A percentile compares a stretch with the other conserved stretches of the same genome.
These are phyloP conservation scores for Tenthredo amoena DNA, from an alignment of 2,888 invertebrate species.

Conservation along the genomic window DNA sequence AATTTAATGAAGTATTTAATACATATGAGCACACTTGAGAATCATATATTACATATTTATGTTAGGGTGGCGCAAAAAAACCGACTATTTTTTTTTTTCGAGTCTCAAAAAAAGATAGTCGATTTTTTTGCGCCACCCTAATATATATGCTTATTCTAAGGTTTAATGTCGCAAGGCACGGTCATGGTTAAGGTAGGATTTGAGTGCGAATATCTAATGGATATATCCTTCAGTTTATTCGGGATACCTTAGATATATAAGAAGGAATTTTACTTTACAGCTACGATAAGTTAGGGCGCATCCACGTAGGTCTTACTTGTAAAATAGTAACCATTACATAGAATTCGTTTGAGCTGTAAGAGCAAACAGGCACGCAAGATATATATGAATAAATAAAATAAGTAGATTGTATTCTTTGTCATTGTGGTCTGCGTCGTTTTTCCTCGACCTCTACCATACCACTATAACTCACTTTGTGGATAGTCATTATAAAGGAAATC, in stretches of 20 bases:
- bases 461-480: background rate
- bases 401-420: background rate
- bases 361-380: background rate
- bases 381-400: background rate
- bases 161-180: conserved; percentile 29
- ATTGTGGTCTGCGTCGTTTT: background rate
- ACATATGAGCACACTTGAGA: conserved; percentile 1
- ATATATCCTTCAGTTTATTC: background rate
- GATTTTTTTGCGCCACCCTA: too few relatives aligned
- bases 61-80: too few relatives aligned
- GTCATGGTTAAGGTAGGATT: conserved; percentile 6
- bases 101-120: too few relatives aligned
- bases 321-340: conserved; percentile 1
- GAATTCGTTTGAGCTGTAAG: background rate
- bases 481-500: background rate
- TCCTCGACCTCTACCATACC: background rate
- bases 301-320: background rate
- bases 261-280: background rate
- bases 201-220: background rate
- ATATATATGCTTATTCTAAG: background rate
- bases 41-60: conserved; percentile 1
- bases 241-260: background rate
- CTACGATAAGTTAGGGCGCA: background rate
- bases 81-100: too few relatives aligned
- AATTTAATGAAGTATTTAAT: background rate